Evolutionary conservation across 2,888 invertebrate genomes (phyloP).

Genomic region (Muschampia staudingeri): DNA sequence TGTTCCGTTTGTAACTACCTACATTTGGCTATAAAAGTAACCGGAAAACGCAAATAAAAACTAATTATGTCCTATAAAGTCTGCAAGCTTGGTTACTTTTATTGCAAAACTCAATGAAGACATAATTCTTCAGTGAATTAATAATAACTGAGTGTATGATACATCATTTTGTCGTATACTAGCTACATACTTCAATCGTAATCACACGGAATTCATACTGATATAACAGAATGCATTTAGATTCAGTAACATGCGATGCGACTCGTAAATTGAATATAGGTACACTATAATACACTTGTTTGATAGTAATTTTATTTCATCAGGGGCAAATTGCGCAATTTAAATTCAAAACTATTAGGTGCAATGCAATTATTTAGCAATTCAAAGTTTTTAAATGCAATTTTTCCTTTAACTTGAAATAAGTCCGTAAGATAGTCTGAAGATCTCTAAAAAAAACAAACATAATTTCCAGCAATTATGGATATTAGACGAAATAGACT

Average conservation of each 20-base stretch:
- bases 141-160: constrained; percentile 79
- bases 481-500: background rate
- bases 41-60: background rate
- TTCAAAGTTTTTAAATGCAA: constrained; percentile 2
- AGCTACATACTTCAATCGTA: constrained; percentile 37
- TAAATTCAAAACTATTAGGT: constrained; percentile 46
- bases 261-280: constrained; percentile 71
- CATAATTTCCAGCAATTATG: background rate
- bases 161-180: constrained; percentile 74
- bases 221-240: constrained; percentile 55
- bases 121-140: constrained; percentile 85
- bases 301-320: constrained; percentile 42
- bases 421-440: constrained; percentile 13
- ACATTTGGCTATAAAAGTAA: background rate
- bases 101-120: constrained; percentile 82
- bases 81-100: constrained; percentile 40
- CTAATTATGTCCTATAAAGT: constrained; percentile 10
- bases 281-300: constrained; percentile 49
- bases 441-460: constrained; percentile 21
- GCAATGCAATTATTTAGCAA: constrained; percentile 10
- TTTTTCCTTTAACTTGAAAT: background rate
- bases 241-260: constrained; percentile 72
- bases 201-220: constrained; percentile 12
- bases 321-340: constrained; percentile 29
- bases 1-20: too few relatives aligned